Evolutionary conservation across 1,140 invertebrate species (phyloP).

Genomic region (Hormaphis cornu): DNA sequence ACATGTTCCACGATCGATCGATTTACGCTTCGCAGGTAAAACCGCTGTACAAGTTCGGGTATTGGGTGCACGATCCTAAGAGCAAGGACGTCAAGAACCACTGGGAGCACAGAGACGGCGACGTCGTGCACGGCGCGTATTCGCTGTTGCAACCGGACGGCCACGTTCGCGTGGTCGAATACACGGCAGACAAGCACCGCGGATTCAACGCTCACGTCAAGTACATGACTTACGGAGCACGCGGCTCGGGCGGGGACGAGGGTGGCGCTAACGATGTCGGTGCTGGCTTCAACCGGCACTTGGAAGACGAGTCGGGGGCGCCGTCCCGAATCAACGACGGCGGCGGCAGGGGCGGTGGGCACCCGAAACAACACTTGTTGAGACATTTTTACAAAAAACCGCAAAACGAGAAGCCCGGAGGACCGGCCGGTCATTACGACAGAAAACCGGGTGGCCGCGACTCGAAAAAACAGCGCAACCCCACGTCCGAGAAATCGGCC

Average conservation of each 20-base stretch:
- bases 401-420: background rate
- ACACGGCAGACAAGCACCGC: conserved; percentile 44
- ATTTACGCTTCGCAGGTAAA: conserved; percentile 35
- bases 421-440: background rate
- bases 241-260: conserved; percentile 19
- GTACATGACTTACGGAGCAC: conserved; percentile 6
- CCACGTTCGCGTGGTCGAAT: conserved; percentile 44
- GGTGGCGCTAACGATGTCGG: conserved; percentile 35
- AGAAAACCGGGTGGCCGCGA: background rate
- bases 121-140: conserved; percentile 48
- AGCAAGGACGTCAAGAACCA: conserved; percentile 48
- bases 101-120: conserved; percentile 46
- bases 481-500: background rate
- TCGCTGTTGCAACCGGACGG: conserved; percentile 46
- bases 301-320: background rate
- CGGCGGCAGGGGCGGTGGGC: background rate
- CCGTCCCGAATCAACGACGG: background rate
- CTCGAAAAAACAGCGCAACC: background rate
- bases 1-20: too few relatives aligned
- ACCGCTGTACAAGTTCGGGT: conserved; percentile 48
- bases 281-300: conserved; percentile 10
- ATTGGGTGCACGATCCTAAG: conserved; percentile 48
- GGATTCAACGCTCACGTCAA: conserved; percentile 45
- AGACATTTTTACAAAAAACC: conserved; percentile 1
- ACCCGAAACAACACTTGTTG: background rate